These are phyloP conservation scores for human (Homo sapiens) DNA, from an alignment of 2,113 vertebrate species.

Conservation along the genomic window DNA sequence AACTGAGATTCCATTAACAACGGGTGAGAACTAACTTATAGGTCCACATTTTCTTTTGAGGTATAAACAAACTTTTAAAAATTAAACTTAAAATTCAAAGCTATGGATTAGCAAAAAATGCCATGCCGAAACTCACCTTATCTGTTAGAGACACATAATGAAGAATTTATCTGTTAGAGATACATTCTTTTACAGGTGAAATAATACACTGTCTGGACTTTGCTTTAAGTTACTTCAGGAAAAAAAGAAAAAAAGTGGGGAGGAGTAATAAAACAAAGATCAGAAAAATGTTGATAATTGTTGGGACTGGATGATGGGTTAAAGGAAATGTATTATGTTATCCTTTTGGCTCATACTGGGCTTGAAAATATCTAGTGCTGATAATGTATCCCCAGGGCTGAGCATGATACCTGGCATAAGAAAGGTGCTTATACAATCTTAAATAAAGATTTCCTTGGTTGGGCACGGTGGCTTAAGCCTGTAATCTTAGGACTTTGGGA, in stretches of 20 bases:
- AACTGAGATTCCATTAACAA: not conserved
- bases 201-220: not conserved
- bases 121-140: not conserved
- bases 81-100: not conserved
- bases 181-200: not conserved
- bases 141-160: not conserved
- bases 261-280: not conserved
- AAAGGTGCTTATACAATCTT: not conserved
- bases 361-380: not conserved
- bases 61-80: not conserved
- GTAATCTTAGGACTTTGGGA: too few species aligned
- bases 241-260: not conserved
- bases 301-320: not conserved
- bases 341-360: not conserved
- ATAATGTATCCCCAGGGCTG: not conserved
- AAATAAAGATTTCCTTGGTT: not conserved
- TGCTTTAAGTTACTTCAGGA: not conserved
- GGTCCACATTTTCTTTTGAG: not conserved
- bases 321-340: not conserved
- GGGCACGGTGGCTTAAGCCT: not conserved
- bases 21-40: not conserved
- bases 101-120: not conserved
- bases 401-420: not conserved
- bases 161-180: not conserved
- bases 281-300: not conserved